Percentiles rank a stretch among this genome's conserved stretches.
phyloP scores from a whole-genome alignment of 2,888 invertebrate genomes.

The Galeopsomyia nigrocyanea region DNA sequence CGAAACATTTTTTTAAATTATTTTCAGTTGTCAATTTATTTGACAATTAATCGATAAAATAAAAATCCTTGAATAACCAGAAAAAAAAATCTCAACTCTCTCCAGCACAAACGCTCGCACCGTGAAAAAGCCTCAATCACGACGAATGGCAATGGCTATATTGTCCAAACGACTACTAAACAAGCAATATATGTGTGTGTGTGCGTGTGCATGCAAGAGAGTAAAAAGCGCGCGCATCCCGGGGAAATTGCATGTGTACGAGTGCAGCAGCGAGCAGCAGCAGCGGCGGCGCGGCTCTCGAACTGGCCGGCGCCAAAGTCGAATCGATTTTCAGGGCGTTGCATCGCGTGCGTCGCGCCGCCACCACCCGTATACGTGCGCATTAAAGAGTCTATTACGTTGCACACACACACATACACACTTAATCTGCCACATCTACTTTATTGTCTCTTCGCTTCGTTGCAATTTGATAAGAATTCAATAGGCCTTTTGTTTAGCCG shows the following conservation, averaged over 20 bases:
- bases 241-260: constrained; percentile 41
- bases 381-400: constrained; percentile 43
- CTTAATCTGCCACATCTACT: neutral
- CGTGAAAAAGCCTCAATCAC: no score
- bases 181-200: constrained; percentile 32
- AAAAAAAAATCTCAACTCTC: no score
- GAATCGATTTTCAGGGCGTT: constrained; percentile 49
- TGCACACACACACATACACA: neutral
- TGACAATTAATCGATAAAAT: no score
- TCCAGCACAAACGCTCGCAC: no score
- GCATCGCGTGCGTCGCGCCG: constrained; percentile 37
- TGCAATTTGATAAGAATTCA: no score
- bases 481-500: no score
- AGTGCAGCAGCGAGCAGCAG: constrained; percentile 41
- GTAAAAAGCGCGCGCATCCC: constrained; percentile 40
- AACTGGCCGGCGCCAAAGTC: constrained; percentile 49
- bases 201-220: constrained; percentile 35
- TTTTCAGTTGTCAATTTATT: no score
- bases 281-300: constrained; percentile 38
- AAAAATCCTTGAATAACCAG: no score
- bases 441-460: no score
- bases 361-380: constrained; percentile 16
- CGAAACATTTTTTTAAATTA: no score
- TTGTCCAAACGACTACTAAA: constrained; percentile 7
- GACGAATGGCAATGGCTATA: no score